Conservation (phyloP, 2,888 invertebrate species). For the Parnassius glacialis region DNA sequence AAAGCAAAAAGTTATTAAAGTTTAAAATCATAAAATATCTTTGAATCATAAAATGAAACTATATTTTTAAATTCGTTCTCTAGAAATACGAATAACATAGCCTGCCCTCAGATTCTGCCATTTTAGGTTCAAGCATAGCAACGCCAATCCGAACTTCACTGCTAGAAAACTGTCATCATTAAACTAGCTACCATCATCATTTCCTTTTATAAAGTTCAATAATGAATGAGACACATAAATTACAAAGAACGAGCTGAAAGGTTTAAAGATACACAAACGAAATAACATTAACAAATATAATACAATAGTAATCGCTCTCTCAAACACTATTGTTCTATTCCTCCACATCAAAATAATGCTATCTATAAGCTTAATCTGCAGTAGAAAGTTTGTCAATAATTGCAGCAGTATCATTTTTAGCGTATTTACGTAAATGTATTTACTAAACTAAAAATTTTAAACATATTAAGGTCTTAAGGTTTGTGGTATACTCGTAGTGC, state of each 20-base stretch:
- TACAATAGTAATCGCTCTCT: neutral
- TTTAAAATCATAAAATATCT: no score
- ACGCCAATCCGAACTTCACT: no score
- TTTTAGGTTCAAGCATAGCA: neutral
- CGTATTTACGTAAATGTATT: no score
- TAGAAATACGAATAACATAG: no score
- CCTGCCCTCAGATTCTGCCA: neutral
- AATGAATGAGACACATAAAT: neutral
- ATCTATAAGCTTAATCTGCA: neutral
- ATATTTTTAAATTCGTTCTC: no score
- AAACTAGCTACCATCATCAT: neutral
- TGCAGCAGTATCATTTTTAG: no score
- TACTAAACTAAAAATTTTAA: no score
- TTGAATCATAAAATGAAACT: no score
- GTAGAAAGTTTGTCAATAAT: neutral
- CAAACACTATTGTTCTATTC: conserved; percentile 4
- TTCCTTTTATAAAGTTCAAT: neutral
- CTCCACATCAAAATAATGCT: neutral
- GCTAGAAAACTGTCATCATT: neutral
- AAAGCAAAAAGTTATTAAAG: no score
- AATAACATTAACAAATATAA: neutral
- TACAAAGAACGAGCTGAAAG: neutral
- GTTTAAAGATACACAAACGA: neutral
- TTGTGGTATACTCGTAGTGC: no score
- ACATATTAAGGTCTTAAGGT: no score